phyloP scores from a whole-genome alignment of 2,888 invertebrate species.

The Spialia ferax region DNA sequence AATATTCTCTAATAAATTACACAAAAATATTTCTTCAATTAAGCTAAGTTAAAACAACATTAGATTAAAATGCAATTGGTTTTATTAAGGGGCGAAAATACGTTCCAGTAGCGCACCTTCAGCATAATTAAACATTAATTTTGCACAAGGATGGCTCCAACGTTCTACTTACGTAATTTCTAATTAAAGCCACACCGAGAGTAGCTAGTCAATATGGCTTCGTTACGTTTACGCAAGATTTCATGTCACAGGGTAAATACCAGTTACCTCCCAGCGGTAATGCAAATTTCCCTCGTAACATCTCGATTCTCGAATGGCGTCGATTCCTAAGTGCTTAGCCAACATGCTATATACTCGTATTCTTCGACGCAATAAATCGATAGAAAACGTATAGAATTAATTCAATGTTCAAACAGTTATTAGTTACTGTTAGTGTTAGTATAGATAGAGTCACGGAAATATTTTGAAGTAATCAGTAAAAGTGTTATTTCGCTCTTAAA shows the following conservation, averaged over 20 bases:
- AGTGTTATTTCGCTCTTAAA: too few relatives aligned
- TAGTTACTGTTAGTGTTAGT: too few relatives aligned
- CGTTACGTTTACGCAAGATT: slow-evolving; percentile 22
- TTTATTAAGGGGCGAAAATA: slow-evolving; percentile 31
- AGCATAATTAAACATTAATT: slow-evolving; percentile 39
- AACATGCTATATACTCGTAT: too few relatives aligned
- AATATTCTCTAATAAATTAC: neutral
- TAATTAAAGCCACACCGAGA: slow-evolving; percentile 32
- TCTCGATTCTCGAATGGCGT: too few relatives aligned
- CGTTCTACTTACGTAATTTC: slow-evolving; percentile 36
- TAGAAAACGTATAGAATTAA: too few relatives aligned
- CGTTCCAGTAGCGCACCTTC: slow-evolving; percentile 29
- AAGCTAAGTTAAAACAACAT: slow-evolving; percentile 18
- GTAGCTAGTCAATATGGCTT: slow-evolving; percentile 30
- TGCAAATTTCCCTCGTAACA: neutral
- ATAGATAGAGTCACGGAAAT: too few relatives aligned
- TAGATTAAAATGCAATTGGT: slow-evolving; percentile 29
- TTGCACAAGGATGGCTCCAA: slow-evolving; percentile 31
- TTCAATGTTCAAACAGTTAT: too few relatives aligned
- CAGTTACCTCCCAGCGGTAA: slow-evolving; percentile 14
- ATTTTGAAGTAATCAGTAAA: too few relatives aligned
- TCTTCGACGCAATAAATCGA: too few relatives aligned
- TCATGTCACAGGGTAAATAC: slow-evolving; percentile 2
- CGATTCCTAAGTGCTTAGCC: too few relatives aligned
- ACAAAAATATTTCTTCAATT: slow-evolving; percentile 7